Percentiles rank a stretch among this genome's conserved stretches.
Evolutionary conservation across 2,797 vertebrate genomes (phyloP).

Genomic region (Carapus acus): DNA sequence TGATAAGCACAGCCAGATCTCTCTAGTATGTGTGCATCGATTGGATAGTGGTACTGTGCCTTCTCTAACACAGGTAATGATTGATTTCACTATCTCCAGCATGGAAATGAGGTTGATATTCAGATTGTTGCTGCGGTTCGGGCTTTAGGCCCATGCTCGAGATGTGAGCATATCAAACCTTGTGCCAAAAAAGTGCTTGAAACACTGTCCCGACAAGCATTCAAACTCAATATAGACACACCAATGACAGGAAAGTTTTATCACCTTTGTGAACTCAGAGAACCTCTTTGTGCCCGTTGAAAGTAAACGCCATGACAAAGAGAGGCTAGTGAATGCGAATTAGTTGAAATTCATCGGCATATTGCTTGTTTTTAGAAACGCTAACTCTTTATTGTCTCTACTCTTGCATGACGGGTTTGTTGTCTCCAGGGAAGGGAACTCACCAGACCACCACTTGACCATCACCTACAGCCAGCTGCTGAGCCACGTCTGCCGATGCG

Average conservation of each 20-base stretch:
- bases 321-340: neutral
- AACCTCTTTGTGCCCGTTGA: neutral
- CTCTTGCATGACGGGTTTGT: neutral
- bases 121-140: conserved; percentile 12
- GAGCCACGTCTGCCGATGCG: conserved; percentile 75
- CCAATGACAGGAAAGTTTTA: conserved; percentile 27
- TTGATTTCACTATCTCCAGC: conserved; percentile 16
- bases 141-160: conserved; percentile 17
- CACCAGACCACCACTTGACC: conserved; percentile 63
- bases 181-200: conserved; percentile 27
- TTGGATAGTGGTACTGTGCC: too few species aligned
- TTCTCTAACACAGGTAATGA: conserved; percentile 8
- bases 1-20: too few species aligned
- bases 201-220: conserved; percentile 39
- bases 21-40: too few species aligned
- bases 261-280: conserved; percentile 23
- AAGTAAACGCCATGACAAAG: neutral
- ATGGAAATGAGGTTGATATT: neutral
- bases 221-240: conserved; percentile 51
- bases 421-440: conserved; percentile 76
- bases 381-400: conserved; percentile 5
- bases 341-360: neutral
- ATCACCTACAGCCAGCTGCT: conserved; percentile 76
- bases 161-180: conserved; percentile 32
- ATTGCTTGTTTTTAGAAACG: neutral